phyloP scores from a whole-genome alignment of 2,888 invertebrate genomes.

The Ctena decussata region DNA sequence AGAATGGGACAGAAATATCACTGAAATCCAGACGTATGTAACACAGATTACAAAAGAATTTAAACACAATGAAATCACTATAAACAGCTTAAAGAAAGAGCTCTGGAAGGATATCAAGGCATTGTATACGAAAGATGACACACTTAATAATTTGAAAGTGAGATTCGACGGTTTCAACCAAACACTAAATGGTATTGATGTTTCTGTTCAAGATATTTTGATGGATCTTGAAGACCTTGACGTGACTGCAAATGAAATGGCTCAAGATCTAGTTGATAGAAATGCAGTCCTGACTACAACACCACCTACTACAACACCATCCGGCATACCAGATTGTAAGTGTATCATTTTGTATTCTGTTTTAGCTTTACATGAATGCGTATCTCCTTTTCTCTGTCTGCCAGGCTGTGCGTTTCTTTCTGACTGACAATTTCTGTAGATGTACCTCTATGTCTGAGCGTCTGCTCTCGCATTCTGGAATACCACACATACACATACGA shows the following conservation, averaged over 20 bases:
- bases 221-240: constrained; percentile 31
- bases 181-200: constrained; percentile 43
- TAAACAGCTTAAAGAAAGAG: constrained; percentile 32
- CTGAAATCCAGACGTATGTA: constrained; percentile 39
- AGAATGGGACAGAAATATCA: constrained; percentile 42
- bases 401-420: background rate
- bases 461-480: too few relatives aligned
- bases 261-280: constrained; percentile 33
- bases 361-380: too few relatives aligned
- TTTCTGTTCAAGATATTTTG: constrained; percentile 36
- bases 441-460: too few relatives aligned
- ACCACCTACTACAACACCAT: constrained; percentile 58
- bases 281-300: constrained; percentile 59
- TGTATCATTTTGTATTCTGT: background rate
- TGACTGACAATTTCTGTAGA: too few relatives aligned
- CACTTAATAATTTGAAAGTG: constrained; percentile 22
- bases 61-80: constrained; percentile 2
- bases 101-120: constrained; percentile 31
- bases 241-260: constrained; percentile 1
- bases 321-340: constrained; percentile 63
- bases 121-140: constrained; percentile 45
- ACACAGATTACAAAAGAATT: constrained; percentile 20
- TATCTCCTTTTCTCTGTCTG: background rate
- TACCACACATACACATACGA: too few relatives aligned
- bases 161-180: constrained; percentile 46